Percentiles rank a stretch among this genome's conserved stretches.
Conservation (phyloP, 2,113 vertebrate genomes). For the Epinephelus fuscoguttatus region DNA sequence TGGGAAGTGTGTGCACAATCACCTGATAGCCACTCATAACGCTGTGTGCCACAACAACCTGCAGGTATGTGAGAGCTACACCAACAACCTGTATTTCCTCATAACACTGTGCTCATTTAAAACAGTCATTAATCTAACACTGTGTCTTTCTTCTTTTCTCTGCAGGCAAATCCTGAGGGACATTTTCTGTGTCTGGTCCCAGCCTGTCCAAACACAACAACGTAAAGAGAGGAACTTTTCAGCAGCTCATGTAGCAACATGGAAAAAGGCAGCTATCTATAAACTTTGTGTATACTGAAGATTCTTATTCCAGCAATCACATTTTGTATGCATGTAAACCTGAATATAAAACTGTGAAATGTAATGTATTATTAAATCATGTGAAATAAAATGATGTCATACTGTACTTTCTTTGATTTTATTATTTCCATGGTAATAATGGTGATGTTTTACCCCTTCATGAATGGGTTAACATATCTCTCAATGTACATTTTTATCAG, state of each 20-base stretch:
- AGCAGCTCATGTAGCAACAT: constrained; percentile 58
- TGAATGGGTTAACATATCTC: background rate
- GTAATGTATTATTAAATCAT: constrained; percentile 17
- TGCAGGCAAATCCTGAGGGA: constrained; percentile 68
- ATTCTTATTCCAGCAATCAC: background rate
- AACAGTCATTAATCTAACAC: background rate
- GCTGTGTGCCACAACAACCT: constrained; percentile 70
- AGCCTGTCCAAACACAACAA: constrained; percentile 51
- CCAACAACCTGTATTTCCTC: background rate
- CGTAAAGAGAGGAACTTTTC: constrained; percentile 2
- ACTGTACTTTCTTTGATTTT: background rate
- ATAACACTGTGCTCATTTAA: background rate
- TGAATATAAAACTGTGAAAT: constrained; percentile 22
- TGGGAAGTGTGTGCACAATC: constrained; percentile 77
- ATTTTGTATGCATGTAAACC: constrained; percentile 29
- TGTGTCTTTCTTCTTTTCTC: constrained; percentile 7
- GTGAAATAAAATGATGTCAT: constrained; percentile 14
- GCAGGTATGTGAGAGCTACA: constrained; percentile 64
- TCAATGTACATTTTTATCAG: background rate
- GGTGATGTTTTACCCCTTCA: background rate
- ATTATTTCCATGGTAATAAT: background rate
- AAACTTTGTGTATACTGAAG: constrained; percentile 29
- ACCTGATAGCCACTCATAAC: constrained; percentile 56
- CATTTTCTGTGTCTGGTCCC: constrained; percentile 80
- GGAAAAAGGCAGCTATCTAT: constrained; percentile 76